These are phyloP conservation scores for Caenorhabditis wallacei DNA, from an alignment of 2,888 invertebrate genomes.

Conservation along the genomic window DNA sequence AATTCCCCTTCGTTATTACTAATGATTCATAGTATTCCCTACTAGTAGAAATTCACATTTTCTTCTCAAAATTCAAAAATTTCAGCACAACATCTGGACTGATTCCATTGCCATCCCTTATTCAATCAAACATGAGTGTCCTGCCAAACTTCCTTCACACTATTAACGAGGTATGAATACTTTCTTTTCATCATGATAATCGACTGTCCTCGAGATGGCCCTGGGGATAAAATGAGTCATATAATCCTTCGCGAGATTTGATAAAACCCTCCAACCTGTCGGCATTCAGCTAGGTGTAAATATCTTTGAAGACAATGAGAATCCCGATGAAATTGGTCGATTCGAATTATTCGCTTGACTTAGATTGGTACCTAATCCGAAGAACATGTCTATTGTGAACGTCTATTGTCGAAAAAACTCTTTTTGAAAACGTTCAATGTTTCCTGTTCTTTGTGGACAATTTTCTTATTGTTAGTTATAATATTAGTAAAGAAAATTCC, in stretches of 20 bases:
- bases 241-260: slow-evolving; percentile 47
- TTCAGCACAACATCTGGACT: slow-evolving; percentile 62
- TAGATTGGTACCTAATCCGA: slow-evolving; percentile 9
- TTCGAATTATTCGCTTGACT: slow-evolving; percentile 29
- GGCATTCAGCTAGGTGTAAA: slow-evolving; percentile 25
- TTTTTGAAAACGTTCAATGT: background rate
- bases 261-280: slow-evolving; percentile 15
- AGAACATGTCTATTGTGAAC: slow-evolving; percentile 4
- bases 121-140: slow-evolving; percentile 68
- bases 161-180: slow-evolving; percentile 71
- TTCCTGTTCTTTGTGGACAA: background rate
- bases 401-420: background rate
- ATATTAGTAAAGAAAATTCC: no score
- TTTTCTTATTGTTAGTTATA: no score
- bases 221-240: slow-evolving; percentile 54
- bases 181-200: slow-evolving; percentile 47
- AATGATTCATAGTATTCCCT: background rate
- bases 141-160: slow-evolving; percentile 72
- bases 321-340: slow-evolving; percentile 14
- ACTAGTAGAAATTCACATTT: background rate
- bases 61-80: no score
- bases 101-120: slow-evolving; percentile 68
- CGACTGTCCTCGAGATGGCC: slow-evolving; percentile 59
- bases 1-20: slow-evolving; percentile 1
- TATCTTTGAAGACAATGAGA: slow-evolving; percentile 24